Evolutionary conservation across 2,113 vertebrate genomes (phyloP), one percentile per base, ranked within the genome.

Genomic region (Telmatochromis sp.): DNA sequence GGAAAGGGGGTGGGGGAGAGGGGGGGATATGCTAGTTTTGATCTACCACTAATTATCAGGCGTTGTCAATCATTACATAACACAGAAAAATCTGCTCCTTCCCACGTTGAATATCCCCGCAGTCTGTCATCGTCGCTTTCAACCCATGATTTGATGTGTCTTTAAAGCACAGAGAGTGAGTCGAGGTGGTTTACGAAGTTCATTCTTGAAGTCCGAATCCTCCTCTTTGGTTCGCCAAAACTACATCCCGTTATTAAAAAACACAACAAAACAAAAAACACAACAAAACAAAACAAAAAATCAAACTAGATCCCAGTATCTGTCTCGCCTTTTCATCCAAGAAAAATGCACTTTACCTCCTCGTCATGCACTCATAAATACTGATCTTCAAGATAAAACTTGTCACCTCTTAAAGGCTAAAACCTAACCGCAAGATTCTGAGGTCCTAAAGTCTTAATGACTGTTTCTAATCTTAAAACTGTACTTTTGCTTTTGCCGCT

Each of bases 1-100:
- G 91, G 83, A 13, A 14, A 5, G 73, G 70, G 28, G 55, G 14
- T 2, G 63, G 80, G 45, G 49, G 82, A 13, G 80, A 47, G 53
- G 57, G 81, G 57, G 58, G 82, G 51, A 21, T 89, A 57, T 11
- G 55, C 15, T 81, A 5, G 80, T 83, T 83, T 8, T 57, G 87
- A 90, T 93, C 70, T 40, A 58, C 82, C 91, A 73, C 88, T 92
- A 92, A 94, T 95, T 75, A 91, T 89, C 85, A 91, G 91, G 70
- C 68, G 21, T 60, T 90, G 95, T 95, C 94, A 93, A 87, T 93
- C 92, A 94, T 95, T 94, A 93, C 91, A 94, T 95, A 95, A 95
- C 86, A 91, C 51, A 88, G 88, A 94, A 91, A 84, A 91, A 88
- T 75, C 89, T 83, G 85, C 92, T 90, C 93, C 95, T 94, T 88